Percentiles rank a stretch among this genome's conserved stretches.
These are phyloP conservation scores for Lottia scabra DNA, from an alignment of 2,888 invertebrate species.

Conservation along the genomic window DNA sequence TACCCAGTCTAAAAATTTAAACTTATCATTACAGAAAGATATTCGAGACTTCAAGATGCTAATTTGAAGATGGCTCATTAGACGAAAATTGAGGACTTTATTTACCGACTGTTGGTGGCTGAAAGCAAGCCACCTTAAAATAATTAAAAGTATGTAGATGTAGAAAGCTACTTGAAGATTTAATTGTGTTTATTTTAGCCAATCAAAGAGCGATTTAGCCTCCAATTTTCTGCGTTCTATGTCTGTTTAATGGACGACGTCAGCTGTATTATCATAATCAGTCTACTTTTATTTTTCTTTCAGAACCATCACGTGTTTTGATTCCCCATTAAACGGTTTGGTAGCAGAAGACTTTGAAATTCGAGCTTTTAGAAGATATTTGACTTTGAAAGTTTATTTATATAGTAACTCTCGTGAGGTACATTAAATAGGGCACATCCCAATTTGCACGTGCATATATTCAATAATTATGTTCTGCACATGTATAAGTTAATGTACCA, in stretches of 20 bases:
- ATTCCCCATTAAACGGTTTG: too few species aligned
- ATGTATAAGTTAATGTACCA: too few species aligned
- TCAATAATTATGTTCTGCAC: too few species aligned
- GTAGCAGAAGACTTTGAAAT: too few species aligned
- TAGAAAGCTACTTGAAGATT: constrained; percentile 1
- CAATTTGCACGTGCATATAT: too few species aligned
- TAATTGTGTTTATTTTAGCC: not conserved
- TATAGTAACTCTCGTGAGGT: too few species aligned
- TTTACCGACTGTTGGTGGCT: not conserved
- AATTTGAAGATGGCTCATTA: not conserved
- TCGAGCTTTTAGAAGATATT: too few species aligned
- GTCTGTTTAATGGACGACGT: not conserved
- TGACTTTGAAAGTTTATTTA: too few species aligned
- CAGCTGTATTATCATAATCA: constrained; percentile 3
- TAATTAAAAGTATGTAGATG: constrained; percentile 1
- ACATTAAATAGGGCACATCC: too few species aligned
- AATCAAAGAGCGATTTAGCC: not conserved
- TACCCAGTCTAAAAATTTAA: too few species aligned
- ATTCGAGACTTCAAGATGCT: not conserved
- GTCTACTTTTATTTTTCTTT: constrained; percentile 1
- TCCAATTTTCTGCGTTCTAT: not conserved
- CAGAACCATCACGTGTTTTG: too few species aligned
- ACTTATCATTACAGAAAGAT: not conserved
- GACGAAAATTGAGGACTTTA: not conserved
- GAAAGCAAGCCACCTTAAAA: not conserved